Evolutionary conservation across 1,140 invertebrate genomes (phyloP).

Genomic region (Steinernema feltiae): DNA sequence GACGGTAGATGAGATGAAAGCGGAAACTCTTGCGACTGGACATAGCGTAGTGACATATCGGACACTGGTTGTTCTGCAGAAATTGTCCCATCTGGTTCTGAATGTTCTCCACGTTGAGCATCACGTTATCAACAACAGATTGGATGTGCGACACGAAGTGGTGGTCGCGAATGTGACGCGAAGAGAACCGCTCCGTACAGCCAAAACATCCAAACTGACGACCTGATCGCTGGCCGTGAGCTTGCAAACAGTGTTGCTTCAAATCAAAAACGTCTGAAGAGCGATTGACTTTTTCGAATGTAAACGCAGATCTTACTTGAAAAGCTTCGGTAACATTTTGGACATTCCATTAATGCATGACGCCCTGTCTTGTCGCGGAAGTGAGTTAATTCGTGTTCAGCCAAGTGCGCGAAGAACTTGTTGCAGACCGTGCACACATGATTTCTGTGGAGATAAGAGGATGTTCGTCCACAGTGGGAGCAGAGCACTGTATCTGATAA

Average conservation of each 20-base stretch:
- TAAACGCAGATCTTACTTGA: not conserved
- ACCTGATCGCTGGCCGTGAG: not conserved
- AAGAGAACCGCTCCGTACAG: not conserved
- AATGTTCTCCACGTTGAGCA: not conserved
- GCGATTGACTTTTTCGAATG: not conserved
- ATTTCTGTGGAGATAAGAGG: not conserved
- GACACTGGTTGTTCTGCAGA: conserved; percentile 10
- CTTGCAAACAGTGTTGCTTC: not conserved
- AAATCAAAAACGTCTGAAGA: not conserved
- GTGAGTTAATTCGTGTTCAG: not conserved
- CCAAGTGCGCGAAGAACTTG: not conserved
- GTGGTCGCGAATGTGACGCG: conserved; percentile 10
- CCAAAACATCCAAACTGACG: conserved; percentile 5
- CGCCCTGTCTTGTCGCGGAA: conserved; percentile 3
- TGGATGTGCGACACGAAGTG: conserved; percentile 3
- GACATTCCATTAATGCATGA: conserved; percentile 3
- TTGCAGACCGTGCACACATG: not conserved
- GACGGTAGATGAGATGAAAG: not conserved
- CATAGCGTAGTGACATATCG: not conserved
- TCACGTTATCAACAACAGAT: not conserved
- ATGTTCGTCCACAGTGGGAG: not conserved
- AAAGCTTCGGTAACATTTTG: not conserved
- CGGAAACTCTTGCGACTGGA: not conserved
- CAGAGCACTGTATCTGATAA: not conserved
- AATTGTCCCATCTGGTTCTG: not conserved